These are phyloP conservation scores for Epinephelus moara DNA, from an alignment of 2,113 vertebrate species.

Conservation along the genomic window DNA sequence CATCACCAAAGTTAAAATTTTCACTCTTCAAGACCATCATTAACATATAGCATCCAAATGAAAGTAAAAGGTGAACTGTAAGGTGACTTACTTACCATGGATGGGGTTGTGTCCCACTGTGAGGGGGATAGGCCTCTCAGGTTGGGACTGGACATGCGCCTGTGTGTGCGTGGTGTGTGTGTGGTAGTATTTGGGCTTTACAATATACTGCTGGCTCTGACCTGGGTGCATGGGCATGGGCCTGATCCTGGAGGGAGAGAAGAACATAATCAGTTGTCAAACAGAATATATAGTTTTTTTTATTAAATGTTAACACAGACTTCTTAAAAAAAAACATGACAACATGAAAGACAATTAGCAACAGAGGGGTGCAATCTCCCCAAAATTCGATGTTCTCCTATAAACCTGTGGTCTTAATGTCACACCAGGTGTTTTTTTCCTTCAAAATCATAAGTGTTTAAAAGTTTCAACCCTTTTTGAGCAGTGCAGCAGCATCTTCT, in stretches of 20 bases:
- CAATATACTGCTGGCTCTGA: slow-evolving; percentile 90
- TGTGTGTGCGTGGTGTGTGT: slow-evolving; percentile 87
- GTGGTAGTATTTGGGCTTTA: slow-evolving; percentile 93
- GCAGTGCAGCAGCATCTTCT: background rate
- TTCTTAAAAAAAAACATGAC: no score
- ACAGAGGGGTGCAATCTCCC: no score
- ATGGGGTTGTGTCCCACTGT: slow-evolving; percentile 84
- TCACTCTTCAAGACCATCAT: background rate
- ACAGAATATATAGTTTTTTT: background rate
- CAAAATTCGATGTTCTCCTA: no score
- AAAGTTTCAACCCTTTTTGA: background rate
- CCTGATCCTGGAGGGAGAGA: slow-evolving; percentile 84
- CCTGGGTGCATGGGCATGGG: slow-evolving; percentile 88
- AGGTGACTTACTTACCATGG: slow-evolving; percentile 76
- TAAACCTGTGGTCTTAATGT: no score
- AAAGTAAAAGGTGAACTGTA: background rate
- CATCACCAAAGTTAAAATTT: no score
- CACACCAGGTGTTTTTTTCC: no score
- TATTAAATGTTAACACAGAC: no score
- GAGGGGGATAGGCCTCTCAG: slow-evolving; percentile 89
- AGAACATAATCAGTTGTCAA: slow-evolving; percentile 4
- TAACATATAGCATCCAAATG: background rate
- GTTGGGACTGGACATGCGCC: slow-evolving; percentile 86
- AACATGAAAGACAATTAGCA: no score
- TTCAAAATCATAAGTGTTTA: background rate